These are phyloP conservation scores for Phataginus tricuspis DNA, from an alignment of 2,797 vertebrate species.

Conservation along the genomic window DNA sequence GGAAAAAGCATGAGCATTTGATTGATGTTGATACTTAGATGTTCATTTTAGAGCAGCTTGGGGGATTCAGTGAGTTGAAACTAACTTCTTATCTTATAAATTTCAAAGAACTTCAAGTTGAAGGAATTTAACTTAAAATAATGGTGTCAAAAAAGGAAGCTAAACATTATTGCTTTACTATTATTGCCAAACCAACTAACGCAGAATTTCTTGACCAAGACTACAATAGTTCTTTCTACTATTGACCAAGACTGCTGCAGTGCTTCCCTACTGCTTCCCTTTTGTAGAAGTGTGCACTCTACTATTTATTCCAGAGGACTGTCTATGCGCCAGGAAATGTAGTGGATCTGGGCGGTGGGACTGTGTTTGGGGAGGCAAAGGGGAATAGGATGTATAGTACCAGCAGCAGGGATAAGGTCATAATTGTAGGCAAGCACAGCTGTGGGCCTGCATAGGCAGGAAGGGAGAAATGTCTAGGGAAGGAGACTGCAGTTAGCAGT, in stretches of 20 bases:
- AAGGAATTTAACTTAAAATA: conserved; percentile 55
- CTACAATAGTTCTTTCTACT: conserved; percentile 23
- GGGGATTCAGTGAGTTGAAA: not conserved
- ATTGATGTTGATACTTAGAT: conserved; percentile 49
- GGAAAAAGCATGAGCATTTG: not conserved
- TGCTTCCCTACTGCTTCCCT: not conserved
- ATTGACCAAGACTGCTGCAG: fast-evolving
- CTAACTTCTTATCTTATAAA: conserved; percentile 45
- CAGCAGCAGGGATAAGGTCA: not conserved
- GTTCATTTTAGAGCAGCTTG: conserved; percentile 47
- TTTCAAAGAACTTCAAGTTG: conserved; percentile 44
- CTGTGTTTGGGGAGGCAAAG: not conserved
- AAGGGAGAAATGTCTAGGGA: conserved; percentile 22
- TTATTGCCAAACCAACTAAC: conserved; percentile 45
- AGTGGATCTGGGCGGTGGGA: not conserved
- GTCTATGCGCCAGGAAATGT: not conserved
- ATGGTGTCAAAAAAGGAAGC: conserved; percentile 3
- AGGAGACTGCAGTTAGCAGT: not conserved
- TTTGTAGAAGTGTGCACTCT: not conserved
- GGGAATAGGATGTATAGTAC: not conserved
- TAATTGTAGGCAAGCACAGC: not conserved
- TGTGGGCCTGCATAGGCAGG: not conserved
- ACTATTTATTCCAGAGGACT: not conserved
- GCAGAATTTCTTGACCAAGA: not conserved
- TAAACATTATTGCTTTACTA: conserved; percentile 30